Evolutionary conservation across 2,888 invertebrate genomes (phyloP), one percentile per base, ranked within the genome.

Genomic region (Sinodicranocentrus sp.): DNA sequence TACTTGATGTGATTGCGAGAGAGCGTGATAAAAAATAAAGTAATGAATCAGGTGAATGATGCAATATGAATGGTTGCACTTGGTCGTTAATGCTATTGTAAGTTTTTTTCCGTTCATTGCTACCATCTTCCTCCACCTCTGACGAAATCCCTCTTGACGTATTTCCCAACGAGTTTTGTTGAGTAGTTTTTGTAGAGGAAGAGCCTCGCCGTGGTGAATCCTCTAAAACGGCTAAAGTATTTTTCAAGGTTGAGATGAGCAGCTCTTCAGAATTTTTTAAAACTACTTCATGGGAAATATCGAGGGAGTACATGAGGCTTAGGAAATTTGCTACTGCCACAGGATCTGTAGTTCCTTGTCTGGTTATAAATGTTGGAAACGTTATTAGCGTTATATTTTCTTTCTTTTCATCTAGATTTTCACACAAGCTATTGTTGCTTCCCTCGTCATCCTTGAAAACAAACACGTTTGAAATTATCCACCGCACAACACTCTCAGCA

Each of bases 21-120:
- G 77, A 59, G 43, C 82, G 79, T 21, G 86, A 71, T 82, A 86
- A 65, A 71, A 82, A 84, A 75, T 84, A 86, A 21, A 86, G 71
- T 33, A 86, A 23, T 23, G 84, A 61, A 19, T 84, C 84, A 28
- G 84, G 80, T 3, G 84, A 84, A 28, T 76, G 77, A 68, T 67
- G 82, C 75, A 73, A 48, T 39, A 61, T 28, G 21, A 68, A 73
- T 44, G 28, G 10, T 48, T 48, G 48, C 17, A 15, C 10, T 68
- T 61, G 1, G 1, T 5, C 21, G 26, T 33, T 17, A 15, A n/a
- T 33, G 59, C 57, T 26, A 57, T n/a, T 28, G 23, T 25, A 13
- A 33, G 54, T 13, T 44, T 21, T 2, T 71, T 13, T 39, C 6
- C 6, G 39, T 5, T 8, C 13, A 39, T 5, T 13, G 33, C 19